Evolutionary conservation across 2,797 vertebrate species (phyloP).

Genomic region (Danionella dracula): DNA sequence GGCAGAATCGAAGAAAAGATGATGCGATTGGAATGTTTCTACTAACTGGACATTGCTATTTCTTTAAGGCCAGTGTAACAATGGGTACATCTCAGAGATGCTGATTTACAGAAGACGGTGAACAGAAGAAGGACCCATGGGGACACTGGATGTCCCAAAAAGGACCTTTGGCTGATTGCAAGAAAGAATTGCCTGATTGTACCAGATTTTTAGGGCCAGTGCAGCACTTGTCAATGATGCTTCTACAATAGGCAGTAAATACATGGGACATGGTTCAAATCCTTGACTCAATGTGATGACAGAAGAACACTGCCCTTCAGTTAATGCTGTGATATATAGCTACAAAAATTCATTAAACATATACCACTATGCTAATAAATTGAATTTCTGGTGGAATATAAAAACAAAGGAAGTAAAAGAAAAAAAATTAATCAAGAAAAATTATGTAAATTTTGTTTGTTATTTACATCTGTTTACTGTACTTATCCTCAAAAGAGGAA

Average conservation of each 20-base stretch:
- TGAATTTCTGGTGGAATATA: no score
- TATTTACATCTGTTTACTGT: no score
- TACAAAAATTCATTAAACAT: not conserved
- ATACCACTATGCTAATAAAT: no score
- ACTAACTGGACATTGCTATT: conserved; percentile 43
- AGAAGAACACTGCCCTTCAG: conserved; percentile 27
- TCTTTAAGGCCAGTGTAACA: conserved; percentile 32
- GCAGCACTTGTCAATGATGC: conserved; percentile 42
- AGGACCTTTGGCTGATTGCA: conserved; percentile 67
- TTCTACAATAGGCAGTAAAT: conserved; percentile 48
- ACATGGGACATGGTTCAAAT: conserved; percentile 38
- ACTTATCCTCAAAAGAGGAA: no score
- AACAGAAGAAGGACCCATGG: conserved; percentile 41
- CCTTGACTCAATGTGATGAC: conserved; percentile 41
- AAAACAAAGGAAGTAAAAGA: no score
- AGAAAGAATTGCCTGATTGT: conserved; percentile 63
- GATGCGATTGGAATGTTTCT: conserved; percentile 48
- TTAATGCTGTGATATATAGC: conserved; percentile 9
- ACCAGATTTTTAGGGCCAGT: conserved; percentile 38
- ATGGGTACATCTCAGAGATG: conserved; percentile 33
- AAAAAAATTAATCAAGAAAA: no score
- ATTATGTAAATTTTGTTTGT: no score
- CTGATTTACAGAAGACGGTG: conserved; percentile 60
- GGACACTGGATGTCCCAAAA: conserved; percentile 55
- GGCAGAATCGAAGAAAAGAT: conserved; percentile 21